Conservation (phyloP, 2,888 invertebrate genomes). For the Aspidapion aeneum region DNA sequence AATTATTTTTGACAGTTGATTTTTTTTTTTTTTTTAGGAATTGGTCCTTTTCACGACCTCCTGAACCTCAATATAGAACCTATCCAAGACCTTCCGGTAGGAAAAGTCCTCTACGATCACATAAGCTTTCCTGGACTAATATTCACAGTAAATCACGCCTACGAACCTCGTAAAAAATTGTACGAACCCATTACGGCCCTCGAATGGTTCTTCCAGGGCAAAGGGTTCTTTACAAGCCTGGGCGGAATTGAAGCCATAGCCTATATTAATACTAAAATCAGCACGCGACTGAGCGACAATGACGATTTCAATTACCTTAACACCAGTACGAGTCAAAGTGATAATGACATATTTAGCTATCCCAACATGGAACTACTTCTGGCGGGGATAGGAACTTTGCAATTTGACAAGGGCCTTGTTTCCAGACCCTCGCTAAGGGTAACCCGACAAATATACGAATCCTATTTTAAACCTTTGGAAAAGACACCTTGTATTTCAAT, state of each 20-base stretch:
- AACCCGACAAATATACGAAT: constrained; percentile 47
- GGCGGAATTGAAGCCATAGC: constrained; percentile 57
- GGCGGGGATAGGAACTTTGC: constrained; percentile 51
- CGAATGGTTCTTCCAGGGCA: constrained; percentile 35
- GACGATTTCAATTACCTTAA: too few species aligned
- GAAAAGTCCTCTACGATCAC: constrained; percentile 66
- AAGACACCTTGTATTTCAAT: constrained; percentile 48
- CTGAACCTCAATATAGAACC: constrained; percentile 56
- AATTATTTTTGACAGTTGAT: too few species aligned
- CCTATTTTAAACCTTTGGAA: constrained; percentile 53
- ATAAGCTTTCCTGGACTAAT: constrained; percentile 57
- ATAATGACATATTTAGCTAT: constrained; percentile 51
- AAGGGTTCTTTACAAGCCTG: constrained; percentile 53
- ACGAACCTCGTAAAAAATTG: constrained; percentile 23
- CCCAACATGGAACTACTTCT: constrained; percentile 65
- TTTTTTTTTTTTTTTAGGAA: too few species aligned
- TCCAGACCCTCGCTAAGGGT: constrained; percentile 16
- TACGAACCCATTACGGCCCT: constrained; percentile 6
- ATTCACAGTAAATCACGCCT: constrained; percentile 52
- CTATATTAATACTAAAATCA: constrained; percentile 55
- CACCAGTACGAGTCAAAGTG: too few species aligned
- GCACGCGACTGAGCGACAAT: too few species aligned
- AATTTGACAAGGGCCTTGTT: constrained; percentile 19
- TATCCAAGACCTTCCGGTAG: constrained; percentile 61
- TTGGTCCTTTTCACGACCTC: constrained; percentile 61